phyloP scores from a whole-genome alignment of 53 echinoderm and acorn worm genomes.

The Henricia sp. region DNA sequence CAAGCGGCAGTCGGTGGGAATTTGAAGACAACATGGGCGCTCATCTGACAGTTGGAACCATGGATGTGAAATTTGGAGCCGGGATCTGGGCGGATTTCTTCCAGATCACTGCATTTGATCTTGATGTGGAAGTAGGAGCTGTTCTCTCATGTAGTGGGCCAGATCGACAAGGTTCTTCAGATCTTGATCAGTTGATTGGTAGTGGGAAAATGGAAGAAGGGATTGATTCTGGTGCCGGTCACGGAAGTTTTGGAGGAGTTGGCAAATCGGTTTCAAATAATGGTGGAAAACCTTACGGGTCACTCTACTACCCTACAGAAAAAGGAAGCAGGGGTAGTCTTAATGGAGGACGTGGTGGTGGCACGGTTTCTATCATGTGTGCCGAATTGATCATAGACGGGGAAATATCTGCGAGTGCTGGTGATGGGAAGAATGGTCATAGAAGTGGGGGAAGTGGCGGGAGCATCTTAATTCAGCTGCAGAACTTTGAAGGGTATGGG shows the following conservation, averaged over 20 bases:
- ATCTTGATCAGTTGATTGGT: slow-evolving; percentile 64
- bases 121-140: slow-evolving; percentile 83
- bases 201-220: slow-evolving; percentile 45
- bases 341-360: slow-evolving; percentile 77
- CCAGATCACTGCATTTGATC: slow-evolving; percentile 43
- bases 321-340: slow-evolving; percentile 79
- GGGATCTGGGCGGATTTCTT: slow-evolving; percentile 78
- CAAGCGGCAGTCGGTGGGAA: slow-evolving; percentile 76
- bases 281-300: slow-evolving; percentile 83
- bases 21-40: slow-evolving; percentile 85
- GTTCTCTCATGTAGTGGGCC: slow-evolving; percentile 66
- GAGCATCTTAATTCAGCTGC: slow-evolving; percentile 73
- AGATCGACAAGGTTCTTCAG: slow-evolving; percentile 61
- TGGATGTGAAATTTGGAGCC: slow-evolving; percentile 83
- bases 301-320: slow-evolving; percentile 75
- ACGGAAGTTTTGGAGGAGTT: slow-evolving; percentile 85
- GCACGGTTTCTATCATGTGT: slow-evolving; percentile 65
- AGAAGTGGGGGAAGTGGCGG: slow-evolving; percentile 87
- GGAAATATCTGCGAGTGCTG: slow-evolving; percentile 68
- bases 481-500: slow-evolving; percentile 77
- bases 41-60: slow-evolving; percentile 62
- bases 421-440: slow-evolving; percentile 16
- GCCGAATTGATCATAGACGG: slow-evolving; percentile 79
- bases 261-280: slow-evolving; percentile 30
- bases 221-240: slow-evolving; percentile 84